Evolutionary conservation across 1,140 invertebrate genomes (phyloP).

Genomic region (Samia ricini): DNA sequence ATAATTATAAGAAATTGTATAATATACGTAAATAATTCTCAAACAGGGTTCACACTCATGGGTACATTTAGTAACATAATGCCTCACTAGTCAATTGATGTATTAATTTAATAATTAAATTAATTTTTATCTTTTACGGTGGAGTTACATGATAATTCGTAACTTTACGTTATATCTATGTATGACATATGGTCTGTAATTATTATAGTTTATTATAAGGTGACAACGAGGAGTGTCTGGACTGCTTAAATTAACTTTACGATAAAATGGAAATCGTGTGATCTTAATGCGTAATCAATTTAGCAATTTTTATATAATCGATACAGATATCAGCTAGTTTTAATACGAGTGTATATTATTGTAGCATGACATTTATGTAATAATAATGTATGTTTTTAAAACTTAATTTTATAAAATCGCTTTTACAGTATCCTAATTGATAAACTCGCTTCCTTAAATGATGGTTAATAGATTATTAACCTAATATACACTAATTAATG

Average conservation of each 20-base stretch:
- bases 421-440: no score
- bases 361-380: no score
- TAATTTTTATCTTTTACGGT: conserved; percentile 2
- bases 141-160: background rate
- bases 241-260: background rate
- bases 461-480: no score
- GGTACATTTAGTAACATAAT: conserved; percentile 24
- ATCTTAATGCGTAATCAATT: no score
- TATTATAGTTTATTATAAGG: background rate
- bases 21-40: conserved; percentile 19
- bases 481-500: no score
- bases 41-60: conserved; percentile 25
- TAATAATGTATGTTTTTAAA: no score
- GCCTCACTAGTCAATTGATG: conserved; percentile 47
- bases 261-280: no score
- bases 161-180: background rate
- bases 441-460: no score
- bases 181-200: background rate
- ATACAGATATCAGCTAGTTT: no score
- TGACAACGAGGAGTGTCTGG: background rate
- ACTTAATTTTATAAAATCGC: no score
- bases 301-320: no score
- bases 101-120: conserved; percentile 14
- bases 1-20: background rate
- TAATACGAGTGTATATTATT: no score